Conservation (phyloP, 2,888 invertebrate genomes). For the Blera fallax region DNA sequence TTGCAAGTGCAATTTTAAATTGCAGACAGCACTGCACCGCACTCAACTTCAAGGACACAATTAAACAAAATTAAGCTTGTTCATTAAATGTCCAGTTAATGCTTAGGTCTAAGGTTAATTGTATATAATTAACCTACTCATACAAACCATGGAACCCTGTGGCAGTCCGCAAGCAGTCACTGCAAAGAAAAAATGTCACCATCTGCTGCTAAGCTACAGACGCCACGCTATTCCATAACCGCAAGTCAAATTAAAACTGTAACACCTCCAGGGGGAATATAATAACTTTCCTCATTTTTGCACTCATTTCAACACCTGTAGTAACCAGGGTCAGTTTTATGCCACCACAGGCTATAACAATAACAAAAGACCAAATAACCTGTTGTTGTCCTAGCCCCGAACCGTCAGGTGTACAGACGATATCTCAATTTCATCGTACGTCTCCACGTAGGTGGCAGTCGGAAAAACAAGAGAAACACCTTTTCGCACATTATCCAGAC, state of each 20-base stretch:
- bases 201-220: constrained; percentile 33
- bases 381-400: neutral
- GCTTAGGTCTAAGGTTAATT: neutral
- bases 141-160: constrained; percentile 11
- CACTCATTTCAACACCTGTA: constrained; percentile 41
- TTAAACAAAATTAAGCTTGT: neutral
- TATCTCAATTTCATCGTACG: neutral
- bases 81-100: neutral
- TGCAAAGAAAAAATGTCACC: constrained; percentile 7
- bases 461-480: neutral
- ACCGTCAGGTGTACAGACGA: neutral
- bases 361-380: neutral
- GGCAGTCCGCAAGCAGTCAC: neutral
- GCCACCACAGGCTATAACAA: constrained; percentile 12
- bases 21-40: neutral
- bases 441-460: neutral
- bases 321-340: constrained; percentile 9
- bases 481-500: constrained; percentile 12
- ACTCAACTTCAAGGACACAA: neutral
- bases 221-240: constrained; percentile 11
- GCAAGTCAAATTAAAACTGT: constrained; percentile 9
- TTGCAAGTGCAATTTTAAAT: neutral
- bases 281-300: neutral
- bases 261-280: constrained; percentile 12
- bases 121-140: neutral